phyloP scores from a whole-genome alignment of 2,797 vertebrate species.

The Acanthiza pusilla region DNA sequence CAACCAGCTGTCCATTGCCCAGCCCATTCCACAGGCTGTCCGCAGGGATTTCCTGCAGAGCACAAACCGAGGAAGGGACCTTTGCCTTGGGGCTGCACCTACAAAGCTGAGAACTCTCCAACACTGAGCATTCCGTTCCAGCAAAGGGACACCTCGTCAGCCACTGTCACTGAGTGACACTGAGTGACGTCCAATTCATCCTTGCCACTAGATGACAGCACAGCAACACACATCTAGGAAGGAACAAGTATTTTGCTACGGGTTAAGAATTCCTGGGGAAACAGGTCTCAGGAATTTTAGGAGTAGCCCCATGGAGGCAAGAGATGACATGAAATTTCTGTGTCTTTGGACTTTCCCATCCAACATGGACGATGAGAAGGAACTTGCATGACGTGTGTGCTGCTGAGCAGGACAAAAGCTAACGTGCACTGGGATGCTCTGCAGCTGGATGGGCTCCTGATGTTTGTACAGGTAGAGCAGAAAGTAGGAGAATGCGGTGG shows the following conservation, averaged over 20 bases:
- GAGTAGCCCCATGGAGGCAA: neutral
- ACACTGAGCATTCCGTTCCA: fast-evolving
- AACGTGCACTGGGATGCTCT: neutral
- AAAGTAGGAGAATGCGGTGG: neutral
- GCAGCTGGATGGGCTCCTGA: neutral
- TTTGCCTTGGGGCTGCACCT: neutral
- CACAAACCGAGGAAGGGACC: neutral
- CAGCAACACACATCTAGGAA: conserved; percentile 61
- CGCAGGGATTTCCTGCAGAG: neutral
- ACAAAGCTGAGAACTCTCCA: neutral
- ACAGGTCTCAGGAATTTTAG: neutral
- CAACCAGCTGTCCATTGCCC: neutral
- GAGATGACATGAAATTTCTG: neutral
- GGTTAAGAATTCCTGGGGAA: conserved; percentile 41
- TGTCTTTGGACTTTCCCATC: neutral
- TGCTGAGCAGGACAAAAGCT: neutral
- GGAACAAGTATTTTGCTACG: conserved; percentile 23
- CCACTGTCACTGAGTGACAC: neutral
- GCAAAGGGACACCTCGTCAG: neutral
- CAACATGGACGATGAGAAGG: neutral
- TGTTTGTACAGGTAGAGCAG: neutral
- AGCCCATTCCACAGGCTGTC: neutral
- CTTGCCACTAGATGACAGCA: conserved; percentile 74
- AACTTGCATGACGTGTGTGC: neutral
- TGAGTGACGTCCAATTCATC: conserved; percentile 62